Conservation (phyloP, 2,797 vertebrate species). For the Gallinago nigripennis region DNA sequence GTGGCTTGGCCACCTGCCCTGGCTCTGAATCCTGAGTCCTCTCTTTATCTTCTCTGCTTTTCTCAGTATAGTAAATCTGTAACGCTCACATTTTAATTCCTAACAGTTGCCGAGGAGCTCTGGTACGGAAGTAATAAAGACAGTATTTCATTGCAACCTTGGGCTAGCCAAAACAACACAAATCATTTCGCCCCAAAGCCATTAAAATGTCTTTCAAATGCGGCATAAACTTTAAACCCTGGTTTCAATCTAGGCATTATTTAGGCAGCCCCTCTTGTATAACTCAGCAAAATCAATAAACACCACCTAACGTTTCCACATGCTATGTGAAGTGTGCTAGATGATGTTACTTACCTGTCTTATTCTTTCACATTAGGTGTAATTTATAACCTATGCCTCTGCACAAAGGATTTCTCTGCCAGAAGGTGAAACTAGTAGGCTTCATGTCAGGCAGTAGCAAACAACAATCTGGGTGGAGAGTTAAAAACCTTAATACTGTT, state of each 20-base stretch:
- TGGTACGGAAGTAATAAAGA: conserved; percentile 7
- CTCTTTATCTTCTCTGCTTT: conserved; percentile 24
- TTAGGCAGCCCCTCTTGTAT: neutral
- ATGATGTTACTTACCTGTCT: neutral
- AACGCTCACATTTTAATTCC: neutral
- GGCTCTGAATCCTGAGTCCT: neutral
- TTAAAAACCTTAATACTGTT: neutral
- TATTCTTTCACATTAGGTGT: neutral
- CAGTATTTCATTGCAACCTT: conserved; percentile 62
- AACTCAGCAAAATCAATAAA: conserved; percentile 48
- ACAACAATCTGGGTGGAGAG: neutral
- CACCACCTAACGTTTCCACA: neutral
- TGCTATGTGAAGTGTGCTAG: neutral
- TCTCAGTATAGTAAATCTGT: conserved; percentile 1
- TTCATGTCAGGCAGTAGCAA: neutral
- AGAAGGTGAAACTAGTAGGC: neutral
- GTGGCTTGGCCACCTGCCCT: neutral
- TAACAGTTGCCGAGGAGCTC: neutral
- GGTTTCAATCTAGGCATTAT: neutral
- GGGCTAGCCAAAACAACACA: conserved; percentile 37
- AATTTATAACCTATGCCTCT: neutral
- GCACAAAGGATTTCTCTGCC: neutral
- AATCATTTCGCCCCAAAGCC: conserved; percentile 39
- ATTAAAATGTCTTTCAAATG: conserved; percentile 55
- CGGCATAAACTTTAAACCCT: conserved; percentile 1